phyloP scores from a whole-genome alignment of 2,113 vertebrate genomes.

The Tragelaphus strepsiceros region DNA sequence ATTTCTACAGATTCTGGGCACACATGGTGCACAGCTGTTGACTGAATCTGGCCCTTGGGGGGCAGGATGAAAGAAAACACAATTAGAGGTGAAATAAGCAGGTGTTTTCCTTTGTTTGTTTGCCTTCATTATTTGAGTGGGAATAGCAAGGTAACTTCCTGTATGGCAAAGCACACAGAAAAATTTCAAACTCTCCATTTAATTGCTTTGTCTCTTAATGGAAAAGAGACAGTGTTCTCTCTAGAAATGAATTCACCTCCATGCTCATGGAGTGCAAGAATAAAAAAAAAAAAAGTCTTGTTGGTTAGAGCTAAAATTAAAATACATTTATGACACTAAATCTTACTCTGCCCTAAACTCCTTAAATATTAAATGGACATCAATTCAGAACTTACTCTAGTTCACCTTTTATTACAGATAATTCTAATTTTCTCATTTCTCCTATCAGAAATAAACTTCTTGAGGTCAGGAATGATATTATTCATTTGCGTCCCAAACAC shows the following conservation, averaged over 20 bases:
- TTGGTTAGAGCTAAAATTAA: constrained; percentile 55
- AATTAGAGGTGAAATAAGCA: constrained; percentile 79
- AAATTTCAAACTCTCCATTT: constrained; percentile 34
- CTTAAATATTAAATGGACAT: constrained; percentile 59
- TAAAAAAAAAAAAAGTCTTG: neutral
- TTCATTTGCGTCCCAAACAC: constrained; percentile 56
- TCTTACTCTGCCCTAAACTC: constrained; percentile 16
- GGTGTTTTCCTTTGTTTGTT: constrained; percentile 76
- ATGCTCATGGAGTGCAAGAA: neutral
- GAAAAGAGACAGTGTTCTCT: constrained; percentile 48
- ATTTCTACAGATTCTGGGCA: constrained; percentile 77
- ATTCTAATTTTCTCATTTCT: constrained; percentile 52
- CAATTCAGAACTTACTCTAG: constrained; percentile 29
- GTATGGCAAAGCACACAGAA: constrained; percentile 35
- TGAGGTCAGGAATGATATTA: constrained; percentile 55
- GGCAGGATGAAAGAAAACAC: constrained; percentile 66
- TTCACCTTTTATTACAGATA: constrained; percentile 44
- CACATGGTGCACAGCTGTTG: constrained; percentile 77
- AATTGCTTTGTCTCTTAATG: constrained; percentile 49
- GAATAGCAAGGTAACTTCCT: constrained; percentile 43
- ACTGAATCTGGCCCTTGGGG: constrained; percentile 78
- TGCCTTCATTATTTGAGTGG: constrained; percentile 67
- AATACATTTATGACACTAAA: constrained; percentile 48
- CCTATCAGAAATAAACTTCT: constrained; percentile 57
- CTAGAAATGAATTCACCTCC: constrained; percentile 48